These are phyloP conservation scores for Malacoraja senta DNA, from an alignment of 2,797 vertebrate genomes.

Conservation along the genomic window DNA sequence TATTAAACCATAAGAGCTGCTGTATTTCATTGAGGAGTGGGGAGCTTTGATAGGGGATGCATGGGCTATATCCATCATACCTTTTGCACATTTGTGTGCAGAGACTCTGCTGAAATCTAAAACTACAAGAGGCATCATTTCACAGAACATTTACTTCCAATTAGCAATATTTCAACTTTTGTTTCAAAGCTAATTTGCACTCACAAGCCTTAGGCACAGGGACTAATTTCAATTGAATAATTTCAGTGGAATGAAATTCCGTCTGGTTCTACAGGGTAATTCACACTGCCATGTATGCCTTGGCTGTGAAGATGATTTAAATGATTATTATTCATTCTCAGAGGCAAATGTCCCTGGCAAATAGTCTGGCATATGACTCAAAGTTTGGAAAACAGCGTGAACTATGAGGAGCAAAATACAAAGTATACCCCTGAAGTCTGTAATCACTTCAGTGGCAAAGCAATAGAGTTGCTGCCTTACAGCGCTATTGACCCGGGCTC, in stretches of 20 bases:
- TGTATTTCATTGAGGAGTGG: not conserved
- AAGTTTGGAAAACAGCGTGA: too few relatives aligned
- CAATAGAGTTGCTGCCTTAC: too few relatives aligned
- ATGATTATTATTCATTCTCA: not conserved
- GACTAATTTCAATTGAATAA: constrained; percentile 8
- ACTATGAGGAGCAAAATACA: too few relatives aligned
- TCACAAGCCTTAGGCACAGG: not conserved
- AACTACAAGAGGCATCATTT: not conserved
- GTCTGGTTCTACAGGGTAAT: not conserved
- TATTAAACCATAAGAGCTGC: not conserved
- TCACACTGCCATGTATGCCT: not conserved
- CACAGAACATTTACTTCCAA: constrained; percentile 25
- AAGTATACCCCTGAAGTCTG: too few relatives aligned
- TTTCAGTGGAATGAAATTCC: not conserved
- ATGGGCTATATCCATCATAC: not conserved
- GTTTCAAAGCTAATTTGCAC: constrained; percentile 16
- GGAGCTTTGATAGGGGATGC: not conserved
- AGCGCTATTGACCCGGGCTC: too few relatives aligned
- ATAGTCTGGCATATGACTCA: too few relatives aligned
- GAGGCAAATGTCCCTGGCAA: not conserved
- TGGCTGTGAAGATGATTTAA: not conserved
- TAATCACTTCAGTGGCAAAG: too few relatives aligned
- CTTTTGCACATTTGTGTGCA: not conserved
- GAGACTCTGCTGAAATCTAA: not conserved
- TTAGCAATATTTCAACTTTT: constrained; percentile 27